Percentiles rank a stretch among this genome's conserved stretches.
phyloP scores from a whole-genome alignment of 2,113 vertebrate species.

The rabbit (Oryctolagus cuniculus) region mOryCun1.1 NC_091436.1:70387001-70387500 shows the following conservation, averaged over 20 bases:
- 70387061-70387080: too few relatives aligned
- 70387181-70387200: too few relatives aligned
- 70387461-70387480: constrained; percentile 21
- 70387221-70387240: constrained; percentile 22
- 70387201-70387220: neutral
- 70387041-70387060: too few relatives aligned
- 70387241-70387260: neutral
- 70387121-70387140: too few relatives aligned
- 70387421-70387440: constrained; percentile 15
- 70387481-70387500: constrained; percentile 1
- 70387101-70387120: too few relatives aligned
- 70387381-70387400: neutral
- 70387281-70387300: constrained; percentile 27
- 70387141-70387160: too few relatives aligned
- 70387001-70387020: neutral
- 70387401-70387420: constrained; percentile 52
- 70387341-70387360: neutral
- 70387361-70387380: neutral
- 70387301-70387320: neutral
- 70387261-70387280: constrained; percentile 14
- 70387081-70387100: too few relatives aligned
- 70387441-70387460: constrained; percentile 25
- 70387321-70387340: neutral
- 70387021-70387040: too few relatives aligned
- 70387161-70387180: too few relatives aligned